Percentiles rank a stretch among this genome's conserved stretches.
These are phyloP conservation scores for Isotomurus palustris DNA, from an alignment of 2,888 invertebrate genomes.

Conservation along the genomic window DNA sequence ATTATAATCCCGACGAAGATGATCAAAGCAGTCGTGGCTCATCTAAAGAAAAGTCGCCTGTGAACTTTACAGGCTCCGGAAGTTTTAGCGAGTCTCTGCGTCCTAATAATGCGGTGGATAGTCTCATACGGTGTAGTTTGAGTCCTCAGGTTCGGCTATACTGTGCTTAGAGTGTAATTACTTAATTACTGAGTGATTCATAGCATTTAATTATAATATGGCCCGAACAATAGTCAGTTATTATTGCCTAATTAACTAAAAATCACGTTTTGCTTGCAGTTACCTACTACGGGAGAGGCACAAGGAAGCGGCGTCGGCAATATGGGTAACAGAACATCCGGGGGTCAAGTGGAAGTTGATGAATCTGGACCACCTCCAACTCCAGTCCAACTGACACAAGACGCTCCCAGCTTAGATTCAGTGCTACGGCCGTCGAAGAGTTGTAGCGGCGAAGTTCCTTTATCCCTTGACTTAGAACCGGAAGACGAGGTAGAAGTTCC, in stretches of 20 bases:
- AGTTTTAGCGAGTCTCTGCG: no score
- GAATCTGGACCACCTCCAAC: conserved; percentile 16
- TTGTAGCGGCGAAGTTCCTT: conserved; percentile 36
- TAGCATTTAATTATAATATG: no score
- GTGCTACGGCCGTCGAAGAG: conserved; percentile 31
- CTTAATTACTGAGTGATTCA: no score
- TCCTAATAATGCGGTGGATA: no score
- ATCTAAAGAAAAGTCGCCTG: no score
- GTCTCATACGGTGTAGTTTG: no score
- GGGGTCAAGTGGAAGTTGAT: conserved; percentile 51
- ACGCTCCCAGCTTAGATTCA: conserved; percentile 45
- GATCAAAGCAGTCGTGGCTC: no score
- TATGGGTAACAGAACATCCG: conserved; percentile 54
- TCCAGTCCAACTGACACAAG: conserved; percentile 50
- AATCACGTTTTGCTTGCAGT: conserved; percentile 42
- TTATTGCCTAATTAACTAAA: conserved; percentile 21
- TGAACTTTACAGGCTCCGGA: no score
- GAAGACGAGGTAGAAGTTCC: conserved; percentile 82
- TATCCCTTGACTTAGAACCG: conserved; percentile 61
- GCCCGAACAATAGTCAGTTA: no score
- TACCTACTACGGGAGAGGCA: conserved; percentile 49
- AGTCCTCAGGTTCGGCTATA: no score
- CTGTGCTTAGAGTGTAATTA: no score
- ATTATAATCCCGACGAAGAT: no score
- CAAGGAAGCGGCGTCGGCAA: neutral